phyloP scores from a whole-genome alignment of 2,797 vertebrate species.

The Artibeus jamaicensis region DNA sequence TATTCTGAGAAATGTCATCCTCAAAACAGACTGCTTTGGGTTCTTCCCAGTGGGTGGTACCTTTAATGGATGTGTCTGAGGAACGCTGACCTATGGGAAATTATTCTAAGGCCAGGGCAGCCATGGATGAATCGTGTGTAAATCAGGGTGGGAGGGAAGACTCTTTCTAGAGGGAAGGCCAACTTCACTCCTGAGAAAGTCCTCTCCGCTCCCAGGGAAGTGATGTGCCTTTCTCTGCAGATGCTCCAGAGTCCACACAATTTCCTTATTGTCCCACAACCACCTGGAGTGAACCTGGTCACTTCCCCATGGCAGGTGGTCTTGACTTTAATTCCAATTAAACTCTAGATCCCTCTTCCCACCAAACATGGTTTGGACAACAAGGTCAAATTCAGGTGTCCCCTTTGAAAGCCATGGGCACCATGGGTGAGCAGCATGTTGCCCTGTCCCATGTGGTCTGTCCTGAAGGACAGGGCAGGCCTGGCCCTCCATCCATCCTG shows the following conservation, averaged over 20 bases:
- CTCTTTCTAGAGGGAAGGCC: constrained; percentile 11
- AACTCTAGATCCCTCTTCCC: background rate
- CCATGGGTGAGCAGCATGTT: background rate
- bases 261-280: background rate
- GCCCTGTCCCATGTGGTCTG: too few species aligned
- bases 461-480: rapidly evolving
- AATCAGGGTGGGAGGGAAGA: constrained; percentile 62
- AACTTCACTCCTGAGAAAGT: background rate
- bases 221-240: background rate
- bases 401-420: background rate
- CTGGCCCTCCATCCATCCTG: background rate
- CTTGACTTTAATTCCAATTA: background rate
- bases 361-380: background rate
- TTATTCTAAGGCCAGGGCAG: background rate
- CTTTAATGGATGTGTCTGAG: background rate
- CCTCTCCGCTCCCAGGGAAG: background rate
- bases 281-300: background rate
- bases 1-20: background rate
- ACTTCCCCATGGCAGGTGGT: background rate
- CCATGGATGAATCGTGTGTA: background rate
- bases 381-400: background rate
- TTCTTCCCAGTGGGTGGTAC: background rate
- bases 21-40: background rate
- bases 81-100: background rate
- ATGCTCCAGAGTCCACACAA: background rate